These are phyloP conservation scores for Actinemys pallida DNA, from an alignment of 2,113 vertebrate species.

Conservation along the genomic window DNA sequence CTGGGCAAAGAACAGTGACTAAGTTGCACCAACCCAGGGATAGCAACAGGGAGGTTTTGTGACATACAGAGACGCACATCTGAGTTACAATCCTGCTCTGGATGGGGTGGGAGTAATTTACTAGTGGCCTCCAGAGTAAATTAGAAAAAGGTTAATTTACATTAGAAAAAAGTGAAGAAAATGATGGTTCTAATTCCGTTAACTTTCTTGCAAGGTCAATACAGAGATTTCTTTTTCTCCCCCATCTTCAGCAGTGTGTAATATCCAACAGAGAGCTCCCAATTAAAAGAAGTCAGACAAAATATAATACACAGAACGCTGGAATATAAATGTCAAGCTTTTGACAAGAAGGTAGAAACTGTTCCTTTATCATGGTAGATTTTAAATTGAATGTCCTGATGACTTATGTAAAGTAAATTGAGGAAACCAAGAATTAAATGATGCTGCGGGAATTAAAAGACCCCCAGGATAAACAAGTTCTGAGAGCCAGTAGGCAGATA, in stretches of 20 bases:
- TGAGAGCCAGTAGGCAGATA: background rate
- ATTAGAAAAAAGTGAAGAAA: background rate
- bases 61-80: background rate
- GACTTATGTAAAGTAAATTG: slow-evolving; percentile 8
- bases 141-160: background rate
- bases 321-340: background rate
- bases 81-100: background rate
- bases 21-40: slow-evolving; percentile 1
- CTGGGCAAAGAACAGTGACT: slow-evolving; percentile 5
- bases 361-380: background rate
- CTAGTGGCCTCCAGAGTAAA: slow-evolving; percentile 10
- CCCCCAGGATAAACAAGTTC: background rate
- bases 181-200: background rate
- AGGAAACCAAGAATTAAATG: background rate
- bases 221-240: background rate
- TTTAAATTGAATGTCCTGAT: background rate
- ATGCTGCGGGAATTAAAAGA: slow-evolving; percentile 20
- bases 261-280: background rate
- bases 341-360: background rate
- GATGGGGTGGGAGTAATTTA: background rate
- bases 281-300: background rate
- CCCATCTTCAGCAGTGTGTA: background rate
- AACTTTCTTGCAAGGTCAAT: background rate
- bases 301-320: background rate
- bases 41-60: background rate